phyloP scores from a whole-genome alignment of 2,888 invertebrate species.

The Aromia moschata region DNA sequence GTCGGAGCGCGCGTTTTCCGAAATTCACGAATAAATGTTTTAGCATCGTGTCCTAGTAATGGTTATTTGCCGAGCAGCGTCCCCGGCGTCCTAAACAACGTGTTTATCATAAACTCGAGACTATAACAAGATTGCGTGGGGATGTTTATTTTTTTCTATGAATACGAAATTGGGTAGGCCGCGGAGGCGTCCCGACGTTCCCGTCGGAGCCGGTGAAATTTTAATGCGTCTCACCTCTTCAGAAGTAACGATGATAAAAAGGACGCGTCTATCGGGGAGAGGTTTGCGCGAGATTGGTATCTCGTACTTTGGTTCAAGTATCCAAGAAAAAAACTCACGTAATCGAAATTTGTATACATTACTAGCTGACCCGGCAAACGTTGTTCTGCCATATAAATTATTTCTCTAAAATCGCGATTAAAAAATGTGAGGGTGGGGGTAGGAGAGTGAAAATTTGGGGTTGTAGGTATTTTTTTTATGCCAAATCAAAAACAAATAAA shows the following conservation, averaged over 20 bases:
- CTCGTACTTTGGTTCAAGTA: too few relatives aligned
- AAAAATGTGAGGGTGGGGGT: too few relatives aligned
- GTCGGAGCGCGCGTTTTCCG: slow-evolving; percentile 33
- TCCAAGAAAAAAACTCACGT: too few relatives aligned
- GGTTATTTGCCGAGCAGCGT: slow-evolving; percentile 45
- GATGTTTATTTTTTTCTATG: slow-evolving; percentile 57
- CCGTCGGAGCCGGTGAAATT: slow-evolving; percentile 17
- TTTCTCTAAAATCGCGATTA: too few relatives aligned
- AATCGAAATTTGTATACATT: too few relatives aligned
- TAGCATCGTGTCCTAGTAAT: slow-evolving; percentile 42
- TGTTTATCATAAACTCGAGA: slow-evolving; percentile 52
- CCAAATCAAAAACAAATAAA: too few relatives aligned
- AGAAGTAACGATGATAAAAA: slow-evolving; percentile 13
- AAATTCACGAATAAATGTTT: slow-evolving; percentile 47
- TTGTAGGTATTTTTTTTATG: too few relatives aligned
- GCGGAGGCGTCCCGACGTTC: slow-evolving; percentile 25
- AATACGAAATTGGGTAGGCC: slow-evolving; percentile 51
- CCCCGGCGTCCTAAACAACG: slow-evolving; percentile 45
- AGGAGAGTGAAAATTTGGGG: too few relatives aligned
- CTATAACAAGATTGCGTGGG: slow-evolving; percentile 52
- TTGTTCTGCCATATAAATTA: too few relatives aligned
- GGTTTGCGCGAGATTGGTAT: too few relatives aligned
- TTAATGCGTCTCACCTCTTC: slow-evolving; percentile 15
- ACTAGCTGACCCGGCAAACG: too few relatives aligned
- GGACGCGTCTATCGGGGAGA: background rate